Conservation (phyloP, 1,140 invertebrate genomes). For the Lysiphlebus fabarum region DNA sequence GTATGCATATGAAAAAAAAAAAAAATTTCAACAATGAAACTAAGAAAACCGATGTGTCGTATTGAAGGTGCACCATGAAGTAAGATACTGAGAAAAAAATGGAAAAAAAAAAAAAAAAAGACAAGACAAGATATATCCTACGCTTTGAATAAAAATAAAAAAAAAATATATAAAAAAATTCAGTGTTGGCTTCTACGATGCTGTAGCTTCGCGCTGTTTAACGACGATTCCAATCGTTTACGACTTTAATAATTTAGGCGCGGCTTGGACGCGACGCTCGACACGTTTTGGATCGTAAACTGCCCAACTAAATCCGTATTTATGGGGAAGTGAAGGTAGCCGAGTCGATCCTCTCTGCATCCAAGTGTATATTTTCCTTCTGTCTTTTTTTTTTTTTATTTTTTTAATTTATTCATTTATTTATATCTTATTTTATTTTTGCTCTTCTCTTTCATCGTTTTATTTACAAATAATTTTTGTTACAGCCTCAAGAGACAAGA, state of each 20-base stretch:
- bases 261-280: constrained; percentile 50
- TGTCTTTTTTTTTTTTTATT: constrained; percentile 11
- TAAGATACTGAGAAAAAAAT: constrained; percentile 5
- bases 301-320: constrained; percentile 54
- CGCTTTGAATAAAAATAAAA: constrained; percentile 1
- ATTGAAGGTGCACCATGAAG: constrained; percentile 29
- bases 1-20: not conserved
- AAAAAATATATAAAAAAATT: constrained; percentile 16
- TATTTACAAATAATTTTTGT: not conserved
- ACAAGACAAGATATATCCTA: constrained; percentile 6
- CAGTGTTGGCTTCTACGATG: constrained; percentile 34
- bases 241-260: constrained; percentile 57
- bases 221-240: constrained; percentile 56
- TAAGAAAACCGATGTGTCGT: constrained; percentile 37
- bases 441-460: not conserved
- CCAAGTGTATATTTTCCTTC: constrained; percentile 13
- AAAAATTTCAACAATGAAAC: constrained; percentile 36
- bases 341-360: constrained; percentile 22
- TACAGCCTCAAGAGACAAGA: too few relatives aligned
- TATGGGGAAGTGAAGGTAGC: constrained; percentile 49
- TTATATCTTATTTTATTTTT: not conserved
- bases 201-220: constrained; percentile 41
- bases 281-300: constrained; percentile 56
- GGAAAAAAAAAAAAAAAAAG: constrained; percentile 16
- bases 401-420: constrained; percentile 12